These are phyloP conservation scores for Drosophila arawakana DNA, from an alignment of 1,140 invertebrate species.

Conservation along the genomic window DNA sequence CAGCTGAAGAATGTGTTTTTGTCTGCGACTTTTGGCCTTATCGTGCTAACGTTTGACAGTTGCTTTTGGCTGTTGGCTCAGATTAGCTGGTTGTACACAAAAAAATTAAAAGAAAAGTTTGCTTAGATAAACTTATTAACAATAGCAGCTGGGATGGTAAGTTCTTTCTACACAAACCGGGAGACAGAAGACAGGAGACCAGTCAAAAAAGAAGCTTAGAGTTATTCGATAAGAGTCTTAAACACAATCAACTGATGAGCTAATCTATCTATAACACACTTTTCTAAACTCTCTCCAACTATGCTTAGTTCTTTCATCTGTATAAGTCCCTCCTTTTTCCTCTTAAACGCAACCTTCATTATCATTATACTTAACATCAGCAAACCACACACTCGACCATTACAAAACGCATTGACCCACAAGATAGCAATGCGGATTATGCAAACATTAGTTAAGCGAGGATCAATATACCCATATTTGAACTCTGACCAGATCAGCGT, in stretches of 20 bases:
- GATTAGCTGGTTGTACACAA: neutral
- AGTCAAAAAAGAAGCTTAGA: no score
- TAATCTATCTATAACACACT: no score
- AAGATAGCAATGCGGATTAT: conserved; percentile 59
- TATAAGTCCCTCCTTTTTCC: neutral
- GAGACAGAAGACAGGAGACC: no score
- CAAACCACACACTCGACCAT: conserved; percentile 28
- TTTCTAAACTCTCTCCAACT: no score
- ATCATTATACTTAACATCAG: neutral
- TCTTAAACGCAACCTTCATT: neutral
- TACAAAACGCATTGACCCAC: conserved; percentile 53
- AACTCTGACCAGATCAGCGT: conserved; percentile 67
- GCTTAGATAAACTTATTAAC: no score
- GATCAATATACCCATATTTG: conserved; percentile 71
- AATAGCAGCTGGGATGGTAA: no score
- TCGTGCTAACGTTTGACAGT: conserved; percentile 16
- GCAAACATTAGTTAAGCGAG: conserved; percentile 62
- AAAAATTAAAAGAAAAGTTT: no score
- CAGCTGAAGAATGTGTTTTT: neutral
- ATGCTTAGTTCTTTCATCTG: no score
- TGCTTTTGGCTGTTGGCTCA: conserved; percentile 8
- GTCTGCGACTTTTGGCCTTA: neutral
- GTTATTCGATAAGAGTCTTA: no score
- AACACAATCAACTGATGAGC: no score
- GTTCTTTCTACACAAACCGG: no score